Base-by-base conservation (phyloP, 2,113 vertebrate species). In the Neotoma lepida region DNA sequence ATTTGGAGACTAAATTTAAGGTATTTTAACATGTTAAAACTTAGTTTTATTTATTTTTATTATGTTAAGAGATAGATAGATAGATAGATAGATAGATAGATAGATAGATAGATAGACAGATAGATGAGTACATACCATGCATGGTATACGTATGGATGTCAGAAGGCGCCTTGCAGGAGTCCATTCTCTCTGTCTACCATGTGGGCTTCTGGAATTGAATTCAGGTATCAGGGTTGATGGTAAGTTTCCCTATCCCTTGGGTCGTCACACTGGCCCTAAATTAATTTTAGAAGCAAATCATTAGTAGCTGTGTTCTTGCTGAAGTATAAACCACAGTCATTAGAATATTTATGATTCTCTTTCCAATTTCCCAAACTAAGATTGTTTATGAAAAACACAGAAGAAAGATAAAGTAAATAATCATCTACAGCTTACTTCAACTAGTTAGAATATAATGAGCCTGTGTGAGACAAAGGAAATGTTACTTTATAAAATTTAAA, bases 31-130 rank as follows among this genome's bases (percentile, higher is more conserved):
- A 73, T 87, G 86, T 4, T 71, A 77, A 82, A 76, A 82, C 18
- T 44, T 86, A 35, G 74, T 41, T 92, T 94, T 73, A 80, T 64
- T 85, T 64, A 85, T 24, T 14, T 80, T 81, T 58, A 58, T 81
- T 39, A 24, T 82, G 3, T 58, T 39, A 39, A 41, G 33, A 74
- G 41, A 28, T 64, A 68, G 66, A 77, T 6, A 49, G 44, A 41
- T 20, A 73, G 18, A 44, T 35, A 74, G 24, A 74, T 1, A 9
- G 76, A 64, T 30, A 2, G 63, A 64, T 64, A 71, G 28, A 26
- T 64, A 68, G 66, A 77, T 4, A 76, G 41, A 39, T 18, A 71
- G 15, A 41, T 33, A 73, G 22, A 73, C 0, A 9, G 76, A 66
- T 33, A 2, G 63, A 63, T 63, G 61, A 54, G 33, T 35, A 54